phyloP scores from a whole-genome alignment of 2,113 vertebrate species.

The Plestiodon gilberti region DNA sequence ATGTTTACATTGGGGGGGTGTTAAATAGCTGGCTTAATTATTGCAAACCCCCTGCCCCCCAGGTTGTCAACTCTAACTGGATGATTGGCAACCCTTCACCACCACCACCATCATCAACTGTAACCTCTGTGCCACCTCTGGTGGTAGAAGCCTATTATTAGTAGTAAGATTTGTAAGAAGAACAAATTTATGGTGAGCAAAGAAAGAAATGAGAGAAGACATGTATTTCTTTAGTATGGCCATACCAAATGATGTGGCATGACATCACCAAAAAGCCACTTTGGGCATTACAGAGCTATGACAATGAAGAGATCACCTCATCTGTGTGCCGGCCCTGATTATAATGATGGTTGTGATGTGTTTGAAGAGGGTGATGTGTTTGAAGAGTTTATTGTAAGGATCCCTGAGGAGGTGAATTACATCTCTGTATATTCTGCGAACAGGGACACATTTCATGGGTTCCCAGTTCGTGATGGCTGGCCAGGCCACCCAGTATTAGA shows the following conservation, averaged over 20 bases:
- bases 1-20: not conserved
- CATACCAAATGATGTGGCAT: not conserved
- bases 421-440: not conserved
- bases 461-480: not conserved
- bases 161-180: not conserved
- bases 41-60: no score
- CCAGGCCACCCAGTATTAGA: not conserved
- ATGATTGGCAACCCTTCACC: not conserved
- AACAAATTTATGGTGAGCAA: not conserved
- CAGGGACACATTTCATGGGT: not conserved
- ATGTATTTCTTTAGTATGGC: not conserved
- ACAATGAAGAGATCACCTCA: no score
- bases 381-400: no score
- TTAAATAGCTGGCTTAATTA: no score
- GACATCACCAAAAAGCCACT: not conserved
- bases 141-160: not conserved
- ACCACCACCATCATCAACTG: not conserved
- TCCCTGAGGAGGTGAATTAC: no score
- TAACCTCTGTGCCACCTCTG: constrained; percentile 3
- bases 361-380: no score
- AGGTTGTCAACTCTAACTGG: no score
- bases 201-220: not conserved
- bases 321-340: no score
- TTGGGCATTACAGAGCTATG: no score
- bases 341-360: no score